These are phyloP conservation scores for Neria commutata DNA, from an alignment of 2,888 invertebrate species.

Conservation along the genomic window DNA sequence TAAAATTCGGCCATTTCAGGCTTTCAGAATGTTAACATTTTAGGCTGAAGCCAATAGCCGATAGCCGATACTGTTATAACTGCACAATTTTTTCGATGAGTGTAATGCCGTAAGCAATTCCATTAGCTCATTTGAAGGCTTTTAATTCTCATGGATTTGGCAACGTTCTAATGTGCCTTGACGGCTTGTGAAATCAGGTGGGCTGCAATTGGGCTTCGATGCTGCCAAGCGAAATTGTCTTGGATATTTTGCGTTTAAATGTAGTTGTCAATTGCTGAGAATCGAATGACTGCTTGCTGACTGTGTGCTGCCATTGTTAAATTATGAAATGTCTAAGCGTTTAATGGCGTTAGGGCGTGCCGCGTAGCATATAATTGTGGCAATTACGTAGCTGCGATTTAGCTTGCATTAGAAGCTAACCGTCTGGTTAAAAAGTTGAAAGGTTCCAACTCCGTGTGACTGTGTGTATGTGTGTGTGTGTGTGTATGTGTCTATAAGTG, in stretches of 20 bases:
- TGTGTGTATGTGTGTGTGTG: background rate
- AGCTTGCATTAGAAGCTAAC: background rate
- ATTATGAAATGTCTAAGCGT: background rate
- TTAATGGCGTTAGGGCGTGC: background rate
- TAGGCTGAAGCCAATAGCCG: background rate
- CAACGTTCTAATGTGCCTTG: too few relatives aligned
- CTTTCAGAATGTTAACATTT: background rate
- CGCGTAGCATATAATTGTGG: too few relatives aligned
- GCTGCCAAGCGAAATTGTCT: too few relatives aligned
- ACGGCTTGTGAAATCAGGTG: constrained; percentile 7
- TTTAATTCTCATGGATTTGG: too few relatives aligned
- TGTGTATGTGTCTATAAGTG: background rate
- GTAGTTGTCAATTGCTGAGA: background rate
- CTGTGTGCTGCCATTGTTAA: background rate
- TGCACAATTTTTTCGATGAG: too few relatives aligned
- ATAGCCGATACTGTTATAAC: too few relatives aligned
- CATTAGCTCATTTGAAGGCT: too few relatives aligned
- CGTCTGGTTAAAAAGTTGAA: background rate
- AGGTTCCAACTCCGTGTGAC: background rate
- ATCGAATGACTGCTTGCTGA: background rate
- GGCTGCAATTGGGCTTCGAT: too few relatives aligned
- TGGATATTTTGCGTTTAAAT: background rate
- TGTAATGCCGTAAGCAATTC: too few relatives aligned
- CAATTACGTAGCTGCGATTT: too few relatives aligned
- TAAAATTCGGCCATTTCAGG: background rate